Evolutionary conservation across 2,888 invertebrate species (phyloP), one percentile per base, ranked within the genome.

Genomic region (Orgyia antiqua): DNA sequence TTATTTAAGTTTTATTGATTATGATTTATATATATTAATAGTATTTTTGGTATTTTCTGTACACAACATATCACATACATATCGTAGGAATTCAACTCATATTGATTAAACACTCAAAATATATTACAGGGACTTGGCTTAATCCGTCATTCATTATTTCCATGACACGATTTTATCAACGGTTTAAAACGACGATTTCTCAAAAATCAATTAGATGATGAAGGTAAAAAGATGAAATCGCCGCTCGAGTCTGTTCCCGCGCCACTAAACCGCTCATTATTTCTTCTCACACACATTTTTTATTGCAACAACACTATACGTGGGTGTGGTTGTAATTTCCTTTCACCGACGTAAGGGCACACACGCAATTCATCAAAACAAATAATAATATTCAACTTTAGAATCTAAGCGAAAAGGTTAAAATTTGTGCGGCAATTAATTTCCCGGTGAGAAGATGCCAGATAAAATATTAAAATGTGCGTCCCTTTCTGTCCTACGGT

Each of bases 321-420:
- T 86, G 86, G 86, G 86, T 84, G 86, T 84, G 86, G 86, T 86
- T 84, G 86, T 86, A 84, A 83, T 84, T 86, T 84, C 84, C 84
- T 84, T 86, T 84, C 84, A 84, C 86, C 78, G 83, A 84, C 73
- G 83, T 82, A 82, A 84, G 84, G 84, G 84, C 86, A 86, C 86
- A 86, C 86, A 86, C 82, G 84, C 83, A 76, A 79, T 82, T 62
- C 46, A 24, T 33, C 39, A 41, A 41, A 37, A 29, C 28, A 35
- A 34, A 59, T 53, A 37, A 21, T 38, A 9, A 68, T 51, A 62
- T 41, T 52, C 33, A 33, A 58, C 73, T 56, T 29, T 75, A 66
- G 15, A 0, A 0, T 0, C 0, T 7, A 0, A 0, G 0, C 0
- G 0, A 19, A 40, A 72, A 42, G 52, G 45, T 57, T 47, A 31